Conservation (phyloP, 1,140 invertebrate species). For the Trachymyrmex septentrionalis region DNA sequence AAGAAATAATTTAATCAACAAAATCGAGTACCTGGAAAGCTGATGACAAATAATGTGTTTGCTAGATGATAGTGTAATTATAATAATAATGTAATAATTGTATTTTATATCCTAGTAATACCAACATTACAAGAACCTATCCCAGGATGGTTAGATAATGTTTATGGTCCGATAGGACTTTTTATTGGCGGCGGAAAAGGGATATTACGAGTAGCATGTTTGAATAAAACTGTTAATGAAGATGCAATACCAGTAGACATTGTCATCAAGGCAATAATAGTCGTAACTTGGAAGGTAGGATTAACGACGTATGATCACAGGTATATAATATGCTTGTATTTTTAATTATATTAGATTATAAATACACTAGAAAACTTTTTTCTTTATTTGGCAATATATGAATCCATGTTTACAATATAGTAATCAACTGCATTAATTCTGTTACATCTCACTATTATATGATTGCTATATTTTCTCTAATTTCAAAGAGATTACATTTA, state of each 20-base stretch:
- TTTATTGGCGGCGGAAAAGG: slow-evolving; percentile 94
- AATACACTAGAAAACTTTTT: not conserved
- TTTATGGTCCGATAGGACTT: slow-evolving; percentile 96
- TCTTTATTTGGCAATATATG: slow-evolving; percentile 78
- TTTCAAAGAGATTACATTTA: no score
- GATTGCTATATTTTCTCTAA: no score
- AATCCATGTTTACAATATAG: slow-evolving; percentile 88
- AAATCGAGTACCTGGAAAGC: no score
- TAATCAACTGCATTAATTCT: not conserved
- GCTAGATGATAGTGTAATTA: no score
- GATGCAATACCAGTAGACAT: slow-evolving; percentile 97
- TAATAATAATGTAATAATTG: not conserved
- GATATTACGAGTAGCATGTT: slow-evolving; percentile 91
- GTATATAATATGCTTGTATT: not conserved
- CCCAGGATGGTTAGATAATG: slow-evolving; percentile 97
- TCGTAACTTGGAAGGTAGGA: slow-evolving; percentile 91
- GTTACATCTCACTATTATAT: no score
- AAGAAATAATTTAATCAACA: no score
- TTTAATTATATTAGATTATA: not conserved
- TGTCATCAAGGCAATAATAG: slow-evolving; percentile 93
- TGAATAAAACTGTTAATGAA: slow-evolving; percentile 88
- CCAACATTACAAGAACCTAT: slow-evolving; percentile 89
- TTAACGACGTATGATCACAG: slow-evolving; percentile 87
- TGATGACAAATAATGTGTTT: no score
- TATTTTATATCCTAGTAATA: slow-evolving; percentile 86